phyloP scores from a whole-genome alignment of 2,888 invertebrate species.

The Rutpela maculata region DNA sequence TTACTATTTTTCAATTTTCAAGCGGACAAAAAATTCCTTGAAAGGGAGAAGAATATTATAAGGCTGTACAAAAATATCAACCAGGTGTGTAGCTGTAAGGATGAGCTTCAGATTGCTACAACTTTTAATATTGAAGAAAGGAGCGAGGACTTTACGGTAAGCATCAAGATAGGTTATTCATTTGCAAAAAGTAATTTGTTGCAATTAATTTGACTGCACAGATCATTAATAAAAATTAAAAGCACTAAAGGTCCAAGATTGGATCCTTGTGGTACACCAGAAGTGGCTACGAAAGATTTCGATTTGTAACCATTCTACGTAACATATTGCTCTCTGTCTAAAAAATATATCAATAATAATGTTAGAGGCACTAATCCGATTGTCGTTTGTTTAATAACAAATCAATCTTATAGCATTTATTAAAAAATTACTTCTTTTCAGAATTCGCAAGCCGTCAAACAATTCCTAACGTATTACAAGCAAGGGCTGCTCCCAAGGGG shows the following conservation, averaged over 20 bases:
- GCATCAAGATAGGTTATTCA: constrained; percentile 66
- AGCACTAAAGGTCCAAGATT: too few relatives aligned
- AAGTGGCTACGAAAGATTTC: too few relatives aligned
- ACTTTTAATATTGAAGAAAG: constrained; percentile 74
- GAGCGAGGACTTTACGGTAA: not conserved
- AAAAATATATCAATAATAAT: too few relatives aligned
- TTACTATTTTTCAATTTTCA: constrained; percentile 37
- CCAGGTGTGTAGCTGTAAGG: constrained; percentile 77
- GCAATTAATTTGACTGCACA: too few relatives aligned
- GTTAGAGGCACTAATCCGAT: too few relatives aligned
- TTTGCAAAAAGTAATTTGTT: too few relatives aligned
- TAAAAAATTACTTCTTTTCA: constrained; percentile 64
- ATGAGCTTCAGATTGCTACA: constrained; percentile 77
- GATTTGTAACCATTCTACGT: too few relatives aligned
- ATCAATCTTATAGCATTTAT: constrained; percentile 68
- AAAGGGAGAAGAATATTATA: constrained; percentile 72
- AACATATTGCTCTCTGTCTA: too few relatives aligned
- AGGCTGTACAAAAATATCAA: constrained; percentile 79
- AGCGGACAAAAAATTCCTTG: constrained; percentile 55
- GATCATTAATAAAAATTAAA: too few relatives aligned
- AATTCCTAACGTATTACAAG: constrained; percentile 76
- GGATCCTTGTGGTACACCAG: too few relatives aligned
- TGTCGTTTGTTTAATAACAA: too few relatives aligned
- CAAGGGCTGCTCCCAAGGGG: constrained; percentile 77
- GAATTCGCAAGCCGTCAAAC: constrained; percentile 77